Evolutionary conservation across 2,113 vertebrate species (phyloP), one percentile per base, ranked within the genome.

Genomic region (Plecturocebus donacophilus): DNA sequence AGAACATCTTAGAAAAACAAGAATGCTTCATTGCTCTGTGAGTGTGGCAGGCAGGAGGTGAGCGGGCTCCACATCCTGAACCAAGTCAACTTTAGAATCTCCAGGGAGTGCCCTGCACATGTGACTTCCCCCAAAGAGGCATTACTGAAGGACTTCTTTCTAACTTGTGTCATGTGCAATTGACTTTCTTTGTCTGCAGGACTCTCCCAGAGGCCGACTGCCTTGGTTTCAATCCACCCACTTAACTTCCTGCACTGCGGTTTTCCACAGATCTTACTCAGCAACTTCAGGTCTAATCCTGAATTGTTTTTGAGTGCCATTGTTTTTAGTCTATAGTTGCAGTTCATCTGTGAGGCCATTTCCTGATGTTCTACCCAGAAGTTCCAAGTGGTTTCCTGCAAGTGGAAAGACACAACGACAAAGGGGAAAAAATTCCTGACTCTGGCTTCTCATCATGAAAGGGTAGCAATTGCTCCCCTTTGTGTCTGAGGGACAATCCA

Each of bases 361-460:
- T 87, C n/a, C 27, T 75, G 16, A 58, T 4, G 0, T n/a, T 79
- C 45, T 90, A 70, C 38, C 35, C 54, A 68, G 82, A 73, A 35
- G 35, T 66, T 23, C n/a, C 40, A 66, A 21, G 85, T 45, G 56
- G 40, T 54, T 82, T 93, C 82, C 75, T 75, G 38, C 56, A 66
- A 68, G 56, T 70, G 25, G 76, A 49, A 93, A 83, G 70, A 68
- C 40, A 75, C 6, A 40, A 35, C 4, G 35, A 91, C 86, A 91
- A 70, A 4, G 38, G 83, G 47, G 90, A 73, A 58, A 88, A 40
- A 71, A 80, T 30, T 61, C 64, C 21, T 38, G 32, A 30, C 30
- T 52, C 47, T 27, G 64, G 17, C 47, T 92, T 66, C 45, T 73
- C 56, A 68, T 71, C 45, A 21, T 32, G 32, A 95, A 93, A 77